Evolutionary conservation across 2,888 invertebrate genomes (phyloP).

Genomic region (Lysandra coridon): DNA sequence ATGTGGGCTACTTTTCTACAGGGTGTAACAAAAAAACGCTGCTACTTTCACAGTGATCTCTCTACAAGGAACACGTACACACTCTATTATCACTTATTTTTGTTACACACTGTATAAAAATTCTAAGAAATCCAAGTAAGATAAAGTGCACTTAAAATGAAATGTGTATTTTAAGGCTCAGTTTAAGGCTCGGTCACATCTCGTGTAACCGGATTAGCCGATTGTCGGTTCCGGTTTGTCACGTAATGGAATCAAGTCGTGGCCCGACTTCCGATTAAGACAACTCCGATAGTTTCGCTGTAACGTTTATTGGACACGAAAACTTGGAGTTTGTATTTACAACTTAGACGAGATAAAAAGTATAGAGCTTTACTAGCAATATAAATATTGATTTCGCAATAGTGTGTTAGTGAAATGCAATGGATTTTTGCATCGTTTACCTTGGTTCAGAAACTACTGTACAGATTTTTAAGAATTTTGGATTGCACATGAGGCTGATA

Average conservation of each 20-base stretch:
- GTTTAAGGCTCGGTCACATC: conserved; percentile 4
- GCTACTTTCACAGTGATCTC: too few relatives aligned
- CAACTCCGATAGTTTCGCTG: neutral
- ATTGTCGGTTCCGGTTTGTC: conserved; percentile 9
- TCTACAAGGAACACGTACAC: too few relatives aligned
- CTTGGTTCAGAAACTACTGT: too few relatives aligned
- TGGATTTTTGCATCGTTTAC: too few relatives aligned
- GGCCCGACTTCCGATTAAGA: conserved; percentile 12
- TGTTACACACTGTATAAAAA: neutral
- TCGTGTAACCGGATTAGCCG: conserved; percentile 25
- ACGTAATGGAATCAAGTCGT: conserved; percentile 5
- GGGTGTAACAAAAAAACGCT: too few relatives aligned
- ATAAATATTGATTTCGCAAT: too few relatives aligned
- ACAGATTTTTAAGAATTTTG: too few relatives aligned
- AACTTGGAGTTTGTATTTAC: neutral
- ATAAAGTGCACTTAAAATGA: neutral
- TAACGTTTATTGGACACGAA: conserved; percentile 16
- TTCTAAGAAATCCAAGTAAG: neutral
- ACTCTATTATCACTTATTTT: too few relatives aligned
- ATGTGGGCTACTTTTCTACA: neutral
- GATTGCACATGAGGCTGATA: too few relatives aligned
- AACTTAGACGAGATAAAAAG: neutral
- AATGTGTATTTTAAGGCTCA: conserved; percentile 5
- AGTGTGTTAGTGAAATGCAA: too few relatives aligned
- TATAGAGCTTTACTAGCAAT: neutral